A percentile compares a stretch with the other conserved stretches of the same genome.
phyloP scores from a whole-genome alignment of 2,113 vertebrate species.

The Pavo muticus region DNA sequence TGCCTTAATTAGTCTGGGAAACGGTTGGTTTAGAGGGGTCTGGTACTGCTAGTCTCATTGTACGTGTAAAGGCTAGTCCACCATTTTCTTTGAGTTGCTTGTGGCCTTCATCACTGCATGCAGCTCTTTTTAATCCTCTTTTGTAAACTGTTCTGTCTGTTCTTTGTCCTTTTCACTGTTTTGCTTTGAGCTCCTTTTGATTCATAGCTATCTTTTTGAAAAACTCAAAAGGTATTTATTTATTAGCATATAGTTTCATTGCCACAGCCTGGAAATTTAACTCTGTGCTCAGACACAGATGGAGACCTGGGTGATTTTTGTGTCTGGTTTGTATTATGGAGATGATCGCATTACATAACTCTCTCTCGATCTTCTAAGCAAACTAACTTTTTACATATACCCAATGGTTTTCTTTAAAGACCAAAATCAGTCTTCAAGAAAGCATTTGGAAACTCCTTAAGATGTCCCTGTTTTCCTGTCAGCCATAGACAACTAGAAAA shows the following conservation, averaged over 20 bases:
- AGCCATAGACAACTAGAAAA: background rate
- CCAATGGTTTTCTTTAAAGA: background rate
- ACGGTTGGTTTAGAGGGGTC: background rate
- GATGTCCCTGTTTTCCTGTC: background rate
- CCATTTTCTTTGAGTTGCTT: background rate
- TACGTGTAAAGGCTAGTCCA: background rate
- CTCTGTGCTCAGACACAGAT: background rate
- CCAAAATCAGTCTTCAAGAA: background rate
- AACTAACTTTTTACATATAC: background rate
- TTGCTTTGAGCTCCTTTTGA: background rate
- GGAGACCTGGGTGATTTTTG: background rate
- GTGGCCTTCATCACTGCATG: background rate
- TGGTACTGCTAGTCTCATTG: background rate
- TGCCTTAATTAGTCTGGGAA: background rate
- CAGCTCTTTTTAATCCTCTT: background rate
- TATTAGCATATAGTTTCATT: background rate
- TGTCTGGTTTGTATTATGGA: background rate
- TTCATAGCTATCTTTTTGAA: background rate
- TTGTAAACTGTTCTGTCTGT: background rate
- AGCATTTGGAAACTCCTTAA: too few species aligned
- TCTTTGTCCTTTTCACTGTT: background rate
- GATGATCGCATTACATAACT: fast-evolving
- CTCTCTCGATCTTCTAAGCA: background rate
- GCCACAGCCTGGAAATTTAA: background rate
- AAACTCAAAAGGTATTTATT: background rate